These are phyloP conservation scores for Camponotus pennsylvanicus DNA, from an alignment of 1,140 invertebrate genomes.

Conservation along the genomic window DNA sequence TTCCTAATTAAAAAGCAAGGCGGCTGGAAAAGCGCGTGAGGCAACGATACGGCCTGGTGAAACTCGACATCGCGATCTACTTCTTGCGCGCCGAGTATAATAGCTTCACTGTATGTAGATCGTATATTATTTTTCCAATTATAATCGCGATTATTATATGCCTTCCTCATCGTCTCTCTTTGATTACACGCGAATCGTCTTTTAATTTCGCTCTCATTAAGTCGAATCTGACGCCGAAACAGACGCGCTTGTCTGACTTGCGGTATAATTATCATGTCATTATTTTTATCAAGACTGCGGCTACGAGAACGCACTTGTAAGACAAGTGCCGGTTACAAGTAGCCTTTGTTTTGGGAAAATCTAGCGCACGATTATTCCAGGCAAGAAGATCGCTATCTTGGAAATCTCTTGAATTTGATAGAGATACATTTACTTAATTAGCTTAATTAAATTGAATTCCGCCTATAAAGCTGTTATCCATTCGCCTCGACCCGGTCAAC, in stretches of 20 bases:
- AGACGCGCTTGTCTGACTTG: not conserved
- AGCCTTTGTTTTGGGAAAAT: not conserved
- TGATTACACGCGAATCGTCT: constrained; percentile 28
- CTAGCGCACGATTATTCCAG: not conserved
- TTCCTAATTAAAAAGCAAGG: constrained; percentile 37
- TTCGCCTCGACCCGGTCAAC: not conserved
- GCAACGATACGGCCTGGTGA: constrained; percentile 37
- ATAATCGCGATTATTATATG: constrained; percentile 17
- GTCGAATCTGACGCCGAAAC: constrained; percentile 9
- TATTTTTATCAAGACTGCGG: constrained; percentile 27
- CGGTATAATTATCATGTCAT: constrained; percentile 32
- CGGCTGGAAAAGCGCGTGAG: constrained; percentile 20
- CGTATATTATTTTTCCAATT: constrained; percentile 37
- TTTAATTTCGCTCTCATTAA: constrained; percentile 43
- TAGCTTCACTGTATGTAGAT: constrained; percentile 47
- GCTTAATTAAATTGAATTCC: constrained; percentile 33
- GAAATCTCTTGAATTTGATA: constrained; percentile 33
- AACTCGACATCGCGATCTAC: constrained; percentile 35
- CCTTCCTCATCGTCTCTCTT: constrained; percentile 5
- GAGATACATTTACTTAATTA: constrained; percentile 23
- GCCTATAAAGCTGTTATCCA: not conserved
- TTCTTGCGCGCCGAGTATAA: constrained; percentile 12
- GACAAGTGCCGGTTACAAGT: not conserved
- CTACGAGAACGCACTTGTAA: not conserved
- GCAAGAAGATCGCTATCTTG: constrained; percentile 26